A percentile compares a stretch with the other conserved stretches of the same genome.
Evolutionary conservation across 1,140 invertebrate genomes (phyloP).

Genomic region (Drosophila varians): DNA sequence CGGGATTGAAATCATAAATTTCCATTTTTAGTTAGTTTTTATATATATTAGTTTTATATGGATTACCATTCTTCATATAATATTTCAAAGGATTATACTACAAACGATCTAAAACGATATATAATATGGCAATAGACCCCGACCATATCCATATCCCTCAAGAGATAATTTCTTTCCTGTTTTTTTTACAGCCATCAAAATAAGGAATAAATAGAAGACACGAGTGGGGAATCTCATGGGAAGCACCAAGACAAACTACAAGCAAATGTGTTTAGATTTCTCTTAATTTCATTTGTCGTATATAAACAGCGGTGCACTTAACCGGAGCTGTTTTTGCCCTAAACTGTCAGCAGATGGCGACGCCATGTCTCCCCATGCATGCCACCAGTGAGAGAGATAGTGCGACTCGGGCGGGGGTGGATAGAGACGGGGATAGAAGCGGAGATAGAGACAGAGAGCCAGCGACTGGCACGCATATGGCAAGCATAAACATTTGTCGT

Average conservation of each 20-base stretch:
- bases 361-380: constrained; percentile 7
- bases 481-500: constrained; percentile 44
- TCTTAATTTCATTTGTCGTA: constrained; percentile 29
- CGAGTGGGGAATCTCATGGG: no score
- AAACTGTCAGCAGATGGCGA: constrained; percentile 37
- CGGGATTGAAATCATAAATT: no score
- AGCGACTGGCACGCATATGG: constrained; percentile 34
- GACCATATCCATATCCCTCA: no score
- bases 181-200: no score
- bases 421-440: neutral
- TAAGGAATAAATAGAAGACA: neutral
- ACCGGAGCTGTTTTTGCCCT: constrained; percentile 30
- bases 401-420: neutral
- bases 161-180: no score
- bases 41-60: no score
- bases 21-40: no score
- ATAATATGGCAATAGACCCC: no score
- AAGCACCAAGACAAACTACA: constrained; percentile 24
- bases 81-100: no score
- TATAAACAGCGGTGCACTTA: constrained; percentile 35
- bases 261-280: constrained; percentile 44
- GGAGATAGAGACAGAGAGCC: no score
- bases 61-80: no score
- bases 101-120: no score
- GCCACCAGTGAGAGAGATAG: neutral